phyloP scores from a whole-genome alignment of 2,888 invertebrate species.

The Theodoxus fluviatilis region DNA sequence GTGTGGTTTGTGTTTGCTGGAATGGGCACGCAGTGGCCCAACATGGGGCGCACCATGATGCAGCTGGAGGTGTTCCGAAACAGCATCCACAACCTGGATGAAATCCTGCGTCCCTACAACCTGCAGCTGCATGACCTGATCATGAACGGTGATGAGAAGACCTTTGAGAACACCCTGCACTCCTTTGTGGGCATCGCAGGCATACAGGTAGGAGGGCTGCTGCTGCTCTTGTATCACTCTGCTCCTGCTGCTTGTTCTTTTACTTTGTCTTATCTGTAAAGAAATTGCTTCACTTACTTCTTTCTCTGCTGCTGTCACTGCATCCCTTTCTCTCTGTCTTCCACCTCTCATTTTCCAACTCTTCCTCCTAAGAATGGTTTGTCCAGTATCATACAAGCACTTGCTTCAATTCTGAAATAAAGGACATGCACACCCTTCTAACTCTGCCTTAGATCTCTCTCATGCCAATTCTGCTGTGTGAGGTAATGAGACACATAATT shows the following conservation, averaged over 20 bases:
- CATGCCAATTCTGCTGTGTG: too few species aligned
- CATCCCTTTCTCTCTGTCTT: neutral
- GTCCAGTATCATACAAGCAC: too few species aligned
- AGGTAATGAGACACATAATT: too few species aligned
- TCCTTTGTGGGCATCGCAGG: slow-evolving; percentile 94
- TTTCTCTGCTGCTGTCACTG: neutral
- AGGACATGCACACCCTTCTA: too few species aligned
- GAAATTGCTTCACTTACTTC: neutral
- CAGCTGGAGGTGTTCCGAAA: slow-evolving; percentile 80
- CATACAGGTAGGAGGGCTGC: slow-evolving; percentile 80
- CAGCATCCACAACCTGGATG: slow-evolving; percentile 79
- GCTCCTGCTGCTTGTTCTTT: too few species aligned
- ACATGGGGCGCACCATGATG: slow-evolving; percentile 90
- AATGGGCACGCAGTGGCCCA: slow-evolving; percentile 98
- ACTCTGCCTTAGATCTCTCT: too few species aligned
- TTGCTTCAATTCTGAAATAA: too few species aligned
- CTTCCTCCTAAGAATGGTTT: too few species aligned
- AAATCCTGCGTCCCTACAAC: slow-evolving; percentile 79
- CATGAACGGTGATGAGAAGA: slow-evolving; percentile 77
- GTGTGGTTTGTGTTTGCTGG: slow-evolving; percentile 96
- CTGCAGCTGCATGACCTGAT: slow-evolving; percentile 84
- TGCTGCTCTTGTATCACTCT: too few species aligned
- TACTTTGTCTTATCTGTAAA: slow-evolving; percentile 72
- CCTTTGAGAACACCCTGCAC: slow-evolving; percentile 85
- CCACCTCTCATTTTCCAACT: too few species aligned